Percentiles rank a stretch among this genome's conserved stretches.
These are phyloP conservation scores for Apodemus agrarius DNA, from an alignment of 2,797 vertebrate species.

Conservation along the genomic window DNA sequence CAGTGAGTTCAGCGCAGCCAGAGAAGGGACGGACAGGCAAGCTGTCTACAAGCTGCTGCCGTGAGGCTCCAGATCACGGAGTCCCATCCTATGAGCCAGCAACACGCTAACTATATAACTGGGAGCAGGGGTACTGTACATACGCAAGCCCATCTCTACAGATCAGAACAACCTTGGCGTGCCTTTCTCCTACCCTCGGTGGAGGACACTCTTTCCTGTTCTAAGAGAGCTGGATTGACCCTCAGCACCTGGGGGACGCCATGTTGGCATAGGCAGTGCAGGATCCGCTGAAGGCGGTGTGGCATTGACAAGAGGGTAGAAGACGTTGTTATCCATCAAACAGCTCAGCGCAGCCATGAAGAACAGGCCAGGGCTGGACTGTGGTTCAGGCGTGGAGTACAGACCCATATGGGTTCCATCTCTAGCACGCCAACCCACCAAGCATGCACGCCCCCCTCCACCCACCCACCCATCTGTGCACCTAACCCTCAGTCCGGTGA, in stretches of 20 bases:
- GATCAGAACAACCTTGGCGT: background rate
- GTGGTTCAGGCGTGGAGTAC: background rate
- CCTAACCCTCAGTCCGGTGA: background rate
- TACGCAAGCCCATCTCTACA: background rate
- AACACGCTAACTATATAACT: background rate
- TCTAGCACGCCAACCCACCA: no score
- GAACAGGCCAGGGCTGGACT: background rate
- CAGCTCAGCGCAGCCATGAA: rapidly evolving
- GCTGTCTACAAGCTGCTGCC: rapidly evolving
- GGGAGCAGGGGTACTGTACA: rapidly evolving
- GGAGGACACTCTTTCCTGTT: background rate
- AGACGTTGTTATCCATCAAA: background rate
- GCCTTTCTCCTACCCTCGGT: background rate
- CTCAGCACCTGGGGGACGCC: background rate
- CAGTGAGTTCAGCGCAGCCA: rapidly evolving
- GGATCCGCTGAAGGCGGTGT: background rate
- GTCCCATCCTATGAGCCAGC: background rate
- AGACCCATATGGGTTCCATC: background rate
- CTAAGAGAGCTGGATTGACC: background rate
- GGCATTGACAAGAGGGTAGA: background rate
- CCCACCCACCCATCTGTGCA: no score
- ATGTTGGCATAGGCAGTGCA: rapidly evolving
- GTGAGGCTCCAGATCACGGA: rapidly evolving
- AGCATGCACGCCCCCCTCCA: background rate
- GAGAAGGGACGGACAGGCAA: background rate